phyloP scores from a whole-genome alignment of 1,140 invertebrate genomes.

The Zaprionus kolodkinae region DNA sequence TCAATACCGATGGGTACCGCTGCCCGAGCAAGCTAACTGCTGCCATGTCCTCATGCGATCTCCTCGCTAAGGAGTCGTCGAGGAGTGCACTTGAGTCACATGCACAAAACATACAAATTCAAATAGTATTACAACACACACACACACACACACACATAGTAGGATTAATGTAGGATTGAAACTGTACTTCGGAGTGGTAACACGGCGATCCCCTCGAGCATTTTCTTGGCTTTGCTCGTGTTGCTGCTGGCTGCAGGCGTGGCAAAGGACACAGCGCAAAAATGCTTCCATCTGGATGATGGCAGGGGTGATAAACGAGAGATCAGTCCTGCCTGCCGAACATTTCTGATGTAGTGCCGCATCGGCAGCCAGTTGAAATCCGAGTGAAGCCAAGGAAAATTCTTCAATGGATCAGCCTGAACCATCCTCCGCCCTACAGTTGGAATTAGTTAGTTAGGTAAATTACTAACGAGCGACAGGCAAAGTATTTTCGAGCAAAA shows the following conservation, averaged over 20 bases:
- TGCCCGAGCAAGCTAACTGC: slow-evolving; percentile 3
- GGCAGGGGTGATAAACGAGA: background rate
- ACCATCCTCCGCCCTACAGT: background rate
- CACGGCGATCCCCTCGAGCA: background rate
- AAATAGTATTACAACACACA: slow-evolving; percentile 54
- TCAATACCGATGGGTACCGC: background rate
- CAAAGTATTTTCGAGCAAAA: slow-evolving; percentile 33
- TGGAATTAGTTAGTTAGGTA: slow-evolving; percentile 12
- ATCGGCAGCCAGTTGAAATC: too few species aligned
- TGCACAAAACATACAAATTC: slow-evolving; percentile 46
- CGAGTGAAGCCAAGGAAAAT: too few species aligned
- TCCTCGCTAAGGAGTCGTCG: background rate
- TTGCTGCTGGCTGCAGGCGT: background rate
- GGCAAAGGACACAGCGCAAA: background rate
- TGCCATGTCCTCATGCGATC: slow-evolving; percentile 6
- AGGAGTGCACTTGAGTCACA: slow-evolving; percentile 13
- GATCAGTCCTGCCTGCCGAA: background rate
- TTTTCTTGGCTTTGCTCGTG: background rate
- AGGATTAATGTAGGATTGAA: background rate
- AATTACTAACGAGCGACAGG: slow-evolving; percentile 31
- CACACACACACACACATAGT: slow-evolving; percentile 5
- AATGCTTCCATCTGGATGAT: background rate
- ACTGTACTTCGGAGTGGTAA: background rate
- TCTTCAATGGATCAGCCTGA: background rate
- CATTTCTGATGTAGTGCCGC: too few species aligned